Evolutionary conservation across 1,140 invertebrate genomes (phyloP).

Genomic region (Habropoda laboriosa): DNA sequence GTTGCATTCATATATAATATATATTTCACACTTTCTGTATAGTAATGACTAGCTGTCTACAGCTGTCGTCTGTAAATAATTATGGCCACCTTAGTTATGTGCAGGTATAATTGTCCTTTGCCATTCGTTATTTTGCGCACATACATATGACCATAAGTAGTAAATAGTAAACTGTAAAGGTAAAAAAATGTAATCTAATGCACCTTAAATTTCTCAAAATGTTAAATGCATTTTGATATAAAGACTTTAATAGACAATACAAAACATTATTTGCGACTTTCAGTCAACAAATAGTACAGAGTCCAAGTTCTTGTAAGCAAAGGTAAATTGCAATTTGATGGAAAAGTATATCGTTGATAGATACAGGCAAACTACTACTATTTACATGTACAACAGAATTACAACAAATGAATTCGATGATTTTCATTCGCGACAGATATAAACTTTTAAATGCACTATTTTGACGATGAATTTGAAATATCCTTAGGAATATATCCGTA

Average conservation of each 20-base stretch:
- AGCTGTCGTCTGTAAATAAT: conserved; percentile 32
- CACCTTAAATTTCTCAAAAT: neutral
- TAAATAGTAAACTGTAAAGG: too few species aligned
- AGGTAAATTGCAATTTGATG: neutral
- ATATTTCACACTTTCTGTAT: conserved; percentile 25
- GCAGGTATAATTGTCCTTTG: neutral
- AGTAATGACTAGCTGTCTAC: conserved; percentile 45
- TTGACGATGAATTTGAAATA: conserved; percentile 12
- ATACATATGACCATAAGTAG: neutral
- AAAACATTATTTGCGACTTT: neutral
- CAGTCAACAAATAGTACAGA: neutral
- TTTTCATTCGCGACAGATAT: neutral
- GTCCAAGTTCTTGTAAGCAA: conserved; percentile 4
- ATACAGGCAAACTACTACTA: neutral
- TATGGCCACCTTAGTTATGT: conserved; percentile 27
- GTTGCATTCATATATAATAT: conserved; percentile 20
- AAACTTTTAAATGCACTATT: conserved; percentile 6
- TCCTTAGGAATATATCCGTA: conserved; percentile 6
- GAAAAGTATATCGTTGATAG: neutral
- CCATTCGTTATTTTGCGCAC: neutral
- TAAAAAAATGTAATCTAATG: conserved; percentile 13
- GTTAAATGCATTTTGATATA: conserved; percentile 27
- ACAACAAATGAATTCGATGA: conserved; percentile 22
- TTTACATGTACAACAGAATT: conserved; percentile 15
- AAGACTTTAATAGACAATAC: neutral